Evolutionary conservation across 2,113 vertebrate genomes (phyloP), one percentile per base, ranked within the genome.

Genomic region (Platichthys flesus): DNA sequence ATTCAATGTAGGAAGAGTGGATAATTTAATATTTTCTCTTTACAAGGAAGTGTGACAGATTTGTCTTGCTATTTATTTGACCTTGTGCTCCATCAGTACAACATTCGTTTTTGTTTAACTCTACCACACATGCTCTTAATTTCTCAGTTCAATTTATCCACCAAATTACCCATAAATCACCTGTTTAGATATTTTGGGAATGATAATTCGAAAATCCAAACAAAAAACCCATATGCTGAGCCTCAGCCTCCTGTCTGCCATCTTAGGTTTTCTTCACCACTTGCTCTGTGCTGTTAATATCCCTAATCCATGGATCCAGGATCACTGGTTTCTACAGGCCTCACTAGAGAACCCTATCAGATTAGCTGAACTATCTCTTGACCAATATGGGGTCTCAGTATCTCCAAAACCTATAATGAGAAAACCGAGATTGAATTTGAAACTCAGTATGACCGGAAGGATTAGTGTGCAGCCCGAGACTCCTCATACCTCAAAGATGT

Each of bases 361-460:
- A 93, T 94, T 90, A 93, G 82, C 75, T 31, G 37, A 88, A 90
- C 92, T 94, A 93, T 93, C 85, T 91, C 83, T 76, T 82, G 83
- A 92, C 90, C 93, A 90, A 91, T 93, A 92, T 91, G 93, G 84
- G 88, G 88, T 90, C 90, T 91, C 83, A 78, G 85, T 91, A 85
- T 93, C 92, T 93, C 78, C 76, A 85, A 86, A 92, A 91, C 85
- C 87, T 86, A 84, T 92, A 91, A 93, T 93, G 92, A 92, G 91
- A 92, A 92, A 94, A 93, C 78, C 49, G 74, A 92, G 90, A 93
- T 93, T 91, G 92, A 93, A 93, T 94, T 93, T 90, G 85, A 93
- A 93, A 94, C 92, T 93, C 84, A 72, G 88, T 91, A 81, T 93
- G 91, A 93, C 89, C 79, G 75, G 77, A 88, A 90, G 91, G 93